A percentile compares a stretch with the other conserved stretches of the same genome.
These are phyloP conservation scores for Synanthedon andrenaeformis DNA, from an alignment of 2,888 invertebrate genomes.

Conservation along the genomic window DNA sequence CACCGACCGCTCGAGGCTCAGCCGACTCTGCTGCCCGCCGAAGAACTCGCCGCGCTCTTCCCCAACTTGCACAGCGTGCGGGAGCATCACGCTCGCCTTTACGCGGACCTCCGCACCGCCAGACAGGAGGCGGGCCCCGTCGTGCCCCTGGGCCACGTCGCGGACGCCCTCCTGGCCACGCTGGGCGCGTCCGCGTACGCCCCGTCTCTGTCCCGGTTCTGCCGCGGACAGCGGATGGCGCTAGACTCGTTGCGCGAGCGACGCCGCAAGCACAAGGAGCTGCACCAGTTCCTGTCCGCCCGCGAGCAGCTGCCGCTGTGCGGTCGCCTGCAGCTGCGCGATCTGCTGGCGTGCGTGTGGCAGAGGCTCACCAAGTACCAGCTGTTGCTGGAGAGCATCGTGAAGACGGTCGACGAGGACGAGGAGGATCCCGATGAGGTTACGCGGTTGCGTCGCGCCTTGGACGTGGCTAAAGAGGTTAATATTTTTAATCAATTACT, in stretches of 20 bases:
- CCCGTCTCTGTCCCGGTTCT: constrained; percentile 82
- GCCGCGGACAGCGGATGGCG: constrained; percentile 88
- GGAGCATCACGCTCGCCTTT: constrained; percentile 46
- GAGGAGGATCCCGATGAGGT: constrained; percentile 33
- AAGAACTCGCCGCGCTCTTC: constrained; percentile 83
- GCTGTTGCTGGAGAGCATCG: constrained; percentile 51
- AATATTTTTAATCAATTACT: too few relatives aligned
- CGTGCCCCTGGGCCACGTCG: constrained; percentile 42
- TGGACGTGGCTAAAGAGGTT: constrained; percentile 42
- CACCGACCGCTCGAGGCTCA: constrained; percentile 78
- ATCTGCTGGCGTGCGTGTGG: constrained; percentile 74
- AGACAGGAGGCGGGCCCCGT: constrained; percentile 25
- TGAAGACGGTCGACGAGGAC: constrained; percentile 30
- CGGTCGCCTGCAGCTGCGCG: constrained; percentile 84
- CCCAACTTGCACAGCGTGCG: constrained; percentile 87
- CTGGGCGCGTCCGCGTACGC: constrained; percentile 81
- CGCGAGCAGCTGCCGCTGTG: constrained; percentile 86
- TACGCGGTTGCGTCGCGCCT: constrained; percentile 28
- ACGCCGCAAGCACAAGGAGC: constrained; percentile 81
- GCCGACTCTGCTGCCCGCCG: constrained; percentile 75
- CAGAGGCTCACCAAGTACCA: constrained; percentile 68
- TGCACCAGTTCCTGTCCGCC: constrained; percentile 80
- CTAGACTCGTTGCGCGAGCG: constrained; percentile 83
- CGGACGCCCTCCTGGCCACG: constrained; percentile 50
- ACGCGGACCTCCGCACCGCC: constrained; percentile 39